Conservation (phyloP, 1,140 invertebrate genomes). For the Grapholita molesta region DNA sequence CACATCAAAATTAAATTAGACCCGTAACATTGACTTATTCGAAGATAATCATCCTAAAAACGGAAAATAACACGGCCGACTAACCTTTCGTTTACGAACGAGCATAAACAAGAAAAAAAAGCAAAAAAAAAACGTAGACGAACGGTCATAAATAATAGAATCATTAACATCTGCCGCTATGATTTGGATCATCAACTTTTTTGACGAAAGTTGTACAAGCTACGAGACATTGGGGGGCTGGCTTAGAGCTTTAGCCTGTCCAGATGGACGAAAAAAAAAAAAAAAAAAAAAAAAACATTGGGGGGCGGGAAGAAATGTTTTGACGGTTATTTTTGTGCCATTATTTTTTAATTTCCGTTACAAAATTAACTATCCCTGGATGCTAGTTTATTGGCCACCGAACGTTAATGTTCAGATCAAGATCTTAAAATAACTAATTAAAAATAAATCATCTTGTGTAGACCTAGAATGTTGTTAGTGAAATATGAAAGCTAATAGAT, state of each 20-base stretch:
- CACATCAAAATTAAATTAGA: neutral
- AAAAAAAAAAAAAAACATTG: too few relatives aligned
- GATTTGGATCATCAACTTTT: constrained; percentile 68
- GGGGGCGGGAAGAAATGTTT: constrained; percentile 54
- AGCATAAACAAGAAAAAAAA: constrained; percentile 39
- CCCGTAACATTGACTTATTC: constrained; percentile 26
- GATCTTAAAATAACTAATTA: neutral
- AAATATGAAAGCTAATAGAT: neutral
- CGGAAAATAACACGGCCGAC: constrained; percentile 51
- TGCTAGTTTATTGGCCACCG: neutral
- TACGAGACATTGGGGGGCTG: constrained; percentile 37
- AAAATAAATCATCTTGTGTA: neutral
- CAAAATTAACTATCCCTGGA: neutral
- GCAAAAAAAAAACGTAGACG: constrained; percentile 48
- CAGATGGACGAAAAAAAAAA: too few relatives aligned
- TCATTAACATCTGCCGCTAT: constrained; percentile 73
- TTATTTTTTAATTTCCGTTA: constrained; percentile 44
- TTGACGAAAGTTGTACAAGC: constrained; percentile 36
- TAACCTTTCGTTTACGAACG: constrained; percentile 68
- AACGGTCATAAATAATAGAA: constrained; percentile 71
- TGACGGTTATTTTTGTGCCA: constrained; percentile 55
- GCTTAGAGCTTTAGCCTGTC: too few relatives aligned
- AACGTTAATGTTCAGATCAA: neutral
- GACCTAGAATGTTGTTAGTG: neutral
- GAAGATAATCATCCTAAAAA: constrained; percentile 39